phyloP scores from a whole-genome alignment of 2,888 invertebrate genomes.

The Meghimatium bilineatum region DNA sequence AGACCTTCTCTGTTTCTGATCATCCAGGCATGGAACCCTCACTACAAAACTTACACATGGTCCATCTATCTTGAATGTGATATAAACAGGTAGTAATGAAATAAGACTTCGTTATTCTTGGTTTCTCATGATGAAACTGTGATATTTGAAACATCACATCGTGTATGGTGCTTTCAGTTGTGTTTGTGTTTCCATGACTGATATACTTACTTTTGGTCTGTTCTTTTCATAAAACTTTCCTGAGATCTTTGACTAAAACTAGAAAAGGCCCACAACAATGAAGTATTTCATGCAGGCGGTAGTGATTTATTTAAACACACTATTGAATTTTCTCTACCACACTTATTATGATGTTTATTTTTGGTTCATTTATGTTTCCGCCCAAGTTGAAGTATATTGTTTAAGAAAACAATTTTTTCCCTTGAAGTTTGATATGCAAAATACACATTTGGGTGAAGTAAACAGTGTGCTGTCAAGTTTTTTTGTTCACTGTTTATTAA shows the following conservation, averaged over 20 bases:
- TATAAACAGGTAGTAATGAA: background rate
- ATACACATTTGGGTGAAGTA: conserved; percentile 3
- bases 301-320: background rate
- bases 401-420: background rate
- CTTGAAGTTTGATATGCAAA: conserved; percentile 5
- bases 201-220: background rate
- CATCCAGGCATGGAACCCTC: background rate
- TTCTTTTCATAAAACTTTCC: background rate
- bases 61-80: background rate
- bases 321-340: background rate
- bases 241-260: background rate
- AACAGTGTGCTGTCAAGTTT: background rate
- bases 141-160: background rate
- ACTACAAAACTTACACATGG: background rate
- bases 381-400: background rate
- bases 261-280: background rate
- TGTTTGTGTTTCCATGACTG: background rate
- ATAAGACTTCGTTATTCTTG: background rate
- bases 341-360: background rate
- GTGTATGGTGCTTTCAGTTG: background rate
- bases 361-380: conserved; percentile 3
- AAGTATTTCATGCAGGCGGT: background rate
- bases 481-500: background rate
- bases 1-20: background rate
- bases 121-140: background rate